A percentile compares a stretch with the other conserved stretches of the same genome.
phyloP scores from a whole-genome alignment of 2,888 invertebrate genomes.

The Arge pagana region DNA sequence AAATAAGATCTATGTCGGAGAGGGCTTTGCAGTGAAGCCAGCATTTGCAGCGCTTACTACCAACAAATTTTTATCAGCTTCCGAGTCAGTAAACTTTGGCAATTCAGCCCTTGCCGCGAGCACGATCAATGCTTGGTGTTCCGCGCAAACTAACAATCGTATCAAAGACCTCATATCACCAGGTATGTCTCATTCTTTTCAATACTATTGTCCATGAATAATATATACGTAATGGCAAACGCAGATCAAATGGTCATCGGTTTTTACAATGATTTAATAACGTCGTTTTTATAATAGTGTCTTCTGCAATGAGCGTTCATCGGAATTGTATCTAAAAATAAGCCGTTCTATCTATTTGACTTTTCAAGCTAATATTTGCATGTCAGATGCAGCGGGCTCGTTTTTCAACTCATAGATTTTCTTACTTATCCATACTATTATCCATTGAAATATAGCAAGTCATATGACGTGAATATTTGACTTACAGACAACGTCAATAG shows the following conservation, averaged over 20 bases:
- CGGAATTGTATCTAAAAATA: too few species aligned
- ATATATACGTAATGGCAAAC: background rate
- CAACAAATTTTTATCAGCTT: constrained; percentile 68
- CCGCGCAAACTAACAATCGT: constrained; percentile 77
- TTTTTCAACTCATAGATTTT: constrained; percentile 5
- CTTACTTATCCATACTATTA: background rate
- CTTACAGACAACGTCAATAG: constrained; percentile 60
- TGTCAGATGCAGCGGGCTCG: too few species aligned
- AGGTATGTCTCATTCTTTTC: constrained; percentile 40
- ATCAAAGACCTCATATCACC: constrained; percentile 76
- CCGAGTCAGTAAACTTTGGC: constrained; percentile 68
- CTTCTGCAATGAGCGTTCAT: too few species aligned
- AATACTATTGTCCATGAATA: background rate
- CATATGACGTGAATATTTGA: constrained; percentile 2
- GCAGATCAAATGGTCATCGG: background rate
- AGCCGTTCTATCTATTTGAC: too few species aligned
- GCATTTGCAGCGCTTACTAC: constrained; percentile 64
- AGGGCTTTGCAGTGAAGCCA: constrained; percentile 58
- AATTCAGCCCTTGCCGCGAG: constrained; percentile 55
- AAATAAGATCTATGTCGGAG: constrained; percentile 72
- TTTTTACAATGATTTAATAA: too few species aligned
- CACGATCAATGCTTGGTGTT: constrained; percentile 81
- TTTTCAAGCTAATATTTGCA: too few species aligned
- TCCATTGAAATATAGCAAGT: background rate
- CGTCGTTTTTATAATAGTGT: too few species aligned